A percentile compares a stretch with the other conserved stretches of the same genome.
Conservation (phyloP, 2,888 invertebrate genomes). For the Byasa hedistus region DNA sequence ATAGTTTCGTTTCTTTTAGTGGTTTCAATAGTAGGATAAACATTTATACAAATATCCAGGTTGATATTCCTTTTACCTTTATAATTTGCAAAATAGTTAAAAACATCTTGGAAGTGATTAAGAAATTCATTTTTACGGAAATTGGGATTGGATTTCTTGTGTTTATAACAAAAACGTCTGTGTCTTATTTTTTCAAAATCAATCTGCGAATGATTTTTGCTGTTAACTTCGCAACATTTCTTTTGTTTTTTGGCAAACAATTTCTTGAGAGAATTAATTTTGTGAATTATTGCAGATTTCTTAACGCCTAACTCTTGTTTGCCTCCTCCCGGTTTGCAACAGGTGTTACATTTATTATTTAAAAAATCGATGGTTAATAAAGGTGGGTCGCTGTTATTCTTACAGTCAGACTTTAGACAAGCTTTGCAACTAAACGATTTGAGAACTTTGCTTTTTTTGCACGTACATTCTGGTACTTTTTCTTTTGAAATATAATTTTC, state of each 20-base stretch:
- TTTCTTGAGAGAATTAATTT: constrained; percentile 15
- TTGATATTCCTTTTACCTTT: constrained; percentile 49
- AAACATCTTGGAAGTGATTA: constrained; percentile 47
- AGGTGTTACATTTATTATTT: constrained; percentile 34
- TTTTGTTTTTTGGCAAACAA: constrained; percentile 27
- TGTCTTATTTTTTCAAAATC: constrained; percentile 37
- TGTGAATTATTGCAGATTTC: constrained; percentile 1
- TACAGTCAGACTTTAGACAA: constrained; percentile 24
- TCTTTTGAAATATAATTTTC: neutral
- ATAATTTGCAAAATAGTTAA: constrained; percentile 49
- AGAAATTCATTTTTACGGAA: constrained; percentile 37
- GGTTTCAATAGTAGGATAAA: constrained; percentile 42
- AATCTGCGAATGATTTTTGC: constrained; percentile 25
- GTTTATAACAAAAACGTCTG: constrained; percentile 42
- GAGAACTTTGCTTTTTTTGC: neutral
- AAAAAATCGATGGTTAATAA: constrained; percentile 37
- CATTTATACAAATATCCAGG: constrained; percentile 56
- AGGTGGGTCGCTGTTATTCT: constrained; percentile 35
- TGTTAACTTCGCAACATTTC: constrained; percentile 26
- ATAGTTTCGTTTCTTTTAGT: neutral
- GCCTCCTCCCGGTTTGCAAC: constrained; percentile 16
- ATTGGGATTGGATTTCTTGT: constrained; percentile 40
- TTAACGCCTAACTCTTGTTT: constrained; percentile 12
- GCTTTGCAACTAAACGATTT: constrained; percentile 21
- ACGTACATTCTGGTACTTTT: constrained; percentile 1